These are phyloP conservation scores for Tolmerus cingulatus DNA, from an alignment of 2,888 invertebrate genomes.

Conservation along the genomic window DNA sequence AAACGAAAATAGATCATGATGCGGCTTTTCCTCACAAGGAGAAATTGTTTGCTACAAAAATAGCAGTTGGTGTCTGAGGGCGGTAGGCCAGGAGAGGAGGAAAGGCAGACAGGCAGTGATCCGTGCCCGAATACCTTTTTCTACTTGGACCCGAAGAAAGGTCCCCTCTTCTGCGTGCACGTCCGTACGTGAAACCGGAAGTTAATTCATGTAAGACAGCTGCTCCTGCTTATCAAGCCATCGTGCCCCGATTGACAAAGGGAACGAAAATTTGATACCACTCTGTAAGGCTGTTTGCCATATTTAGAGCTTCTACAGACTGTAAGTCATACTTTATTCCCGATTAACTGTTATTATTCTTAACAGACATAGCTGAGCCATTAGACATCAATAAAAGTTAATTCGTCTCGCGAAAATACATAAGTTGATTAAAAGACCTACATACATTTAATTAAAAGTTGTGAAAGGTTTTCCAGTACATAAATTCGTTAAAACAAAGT, in stretches of 20 bases:
- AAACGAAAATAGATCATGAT: background rate
- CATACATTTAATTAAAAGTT: too few relatives aligned
- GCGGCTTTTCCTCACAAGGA: background rate
- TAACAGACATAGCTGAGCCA: background rate
- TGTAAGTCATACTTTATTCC: background rate
- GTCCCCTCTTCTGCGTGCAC: background rate
- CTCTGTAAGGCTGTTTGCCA: background rate
- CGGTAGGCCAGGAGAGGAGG: background rate
- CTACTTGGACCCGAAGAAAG: background rate
- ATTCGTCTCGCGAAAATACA: background rate
- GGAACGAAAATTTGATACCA: background rate
- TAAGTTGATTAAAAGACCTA: too few relatives aligned
- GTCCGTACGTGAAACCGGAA: background rate
- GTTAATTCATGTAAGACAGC: slow-evolving; percentile 18
- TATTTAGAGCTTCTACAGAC: background rate
- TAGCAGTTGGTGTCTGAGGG: background rate
- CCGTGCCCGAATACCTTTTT: background rate
- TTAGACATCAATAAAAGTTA: background rate
- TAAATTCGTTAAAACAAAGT: too few relatives aligned
- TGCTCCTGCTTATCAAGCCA: background rate
- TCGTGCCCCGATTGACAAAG: background rate
- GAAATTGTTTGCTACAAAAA: background rate
- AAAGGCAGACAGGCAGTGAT: background rate
- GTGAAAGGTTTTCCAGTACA: too few relatives aligned
- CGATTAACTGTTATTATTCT: background rate